These are phyloP conservation scores for Halichoeres trimaculatus DNA, from an alignment of 2,113 vertebrate species.

Conservation along the genomic window DNA sequence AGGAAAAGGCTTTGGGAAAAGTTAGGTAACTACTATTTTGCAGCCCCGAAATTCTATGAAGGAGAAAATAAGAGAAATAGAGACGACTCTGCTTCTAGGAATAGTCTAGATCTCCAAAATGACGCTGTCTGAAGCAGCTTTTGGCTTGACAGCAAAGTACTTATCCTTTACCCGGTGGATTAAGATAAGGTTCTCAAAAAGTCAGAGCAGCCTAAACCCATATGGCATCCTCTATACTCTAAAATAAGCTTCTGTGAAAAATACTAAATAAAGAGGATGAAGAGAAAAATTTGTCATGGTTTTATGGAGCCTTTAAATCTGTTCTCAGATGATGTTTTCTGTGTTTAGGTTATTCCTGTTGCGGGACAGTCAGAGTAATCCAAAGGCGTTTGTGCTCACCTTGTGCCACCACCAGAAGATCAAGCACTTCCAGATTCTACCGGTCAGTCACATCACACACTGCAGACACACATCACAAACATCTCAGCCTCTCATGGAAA, in stretches of 20 bases:
- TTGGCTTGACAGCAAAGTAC: constrained; percentile 6
- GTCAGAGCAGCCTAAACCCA: background rate
- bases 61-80: background rate
- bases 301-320: background rate
- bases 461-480: background rate
- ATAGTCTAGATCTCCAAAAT: constrained; percentile 4
- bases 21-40: no score
- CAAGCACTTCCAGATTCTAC: constrained; percentile 98
- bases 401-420: constrained; percentile 99
- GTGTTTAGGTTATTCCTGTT: constrained; percentile 92
- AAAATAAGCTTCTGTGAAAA: background rate
- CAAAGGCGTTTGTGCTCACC: constrained; percentile 98
- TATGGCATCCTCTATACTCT: background rate
- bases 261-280: background rate
- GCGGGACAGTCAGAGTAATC: constrained; percentile 98
- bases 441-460: constrained; percentile 84
- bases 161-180: constrained; percentile 14
- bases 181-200: constrained; percentile 16
- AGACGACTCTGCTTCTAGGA: constrained; percentile 11
- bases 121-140: background rate
- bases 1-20: background rate
- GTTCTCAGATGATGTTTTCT: background rate
- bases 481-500: background rate
- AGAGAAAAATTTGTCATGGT: background rate
- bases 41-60: background rate